Percentiles rank a stretch among this genome's conserved stretches.
phyloP scores from a whole-genome alignment of 2,888 invertebrate species.

The Cancer borealis region DNA sequence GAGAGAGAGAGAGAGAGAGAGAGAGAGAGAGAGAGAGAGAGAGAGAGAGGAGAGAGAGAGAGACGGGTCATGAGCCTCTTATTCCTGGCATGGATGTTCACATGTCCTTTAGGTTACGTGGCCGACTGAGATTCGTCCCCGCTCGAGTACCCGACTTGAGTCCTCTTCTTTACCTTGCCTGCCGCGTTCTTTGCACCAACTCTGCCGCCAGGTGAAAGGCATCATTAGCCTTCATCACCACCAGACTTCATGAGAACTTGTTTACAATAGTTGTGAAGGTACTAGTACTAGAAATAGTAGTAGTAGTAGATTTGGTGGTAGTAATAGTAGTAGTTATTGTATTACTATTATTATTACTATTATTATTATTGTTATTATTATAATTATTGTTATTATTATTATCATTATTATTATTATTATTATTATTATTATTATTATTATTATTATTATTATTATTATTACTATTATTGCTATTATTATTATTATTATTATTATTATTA shows the following conservation, averaged over 20 bases:
- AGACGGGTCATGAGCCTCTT: neutral
- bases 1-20: too few relatives aligned
- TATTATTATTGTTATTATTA: neutral
- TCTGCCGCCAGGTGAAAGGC: neutral
- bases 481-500: too few relatives aligned
- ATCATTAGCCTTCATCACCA: neutral
- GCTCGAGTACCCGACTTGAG: neutral
- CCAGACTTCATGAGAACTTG: neutral
- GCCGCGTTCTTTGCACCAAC: neutral
- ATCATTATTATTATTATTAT: neutral
- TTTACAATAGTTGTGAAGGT: neutral
- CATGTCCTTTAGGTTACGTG: neutral
- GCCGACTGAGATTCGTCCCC: neutral
- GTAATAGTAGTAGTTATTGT: neutral
- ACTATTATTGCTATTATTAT: too few relatives aligned
- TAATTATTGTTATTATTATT: neutral
- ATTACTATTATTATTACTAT: neutral
- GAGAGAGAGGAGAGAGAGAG: too few relatives aligned
- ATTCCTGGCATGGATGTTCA: too few relatives aligned
- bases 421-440: constrained; percentile 13
- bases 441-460: neutral
- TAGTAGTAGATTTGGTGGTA: neutral
- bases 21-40: too few relatives aligned
- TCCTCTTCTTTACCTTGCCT: neutral
- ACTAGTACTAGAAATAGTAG: neutral